These are phyloP conservation scores for Spodoptera exigua DNA, from an alignment of 2,888 invertebrate genomes.

Conservation along the genomic window DNA sequence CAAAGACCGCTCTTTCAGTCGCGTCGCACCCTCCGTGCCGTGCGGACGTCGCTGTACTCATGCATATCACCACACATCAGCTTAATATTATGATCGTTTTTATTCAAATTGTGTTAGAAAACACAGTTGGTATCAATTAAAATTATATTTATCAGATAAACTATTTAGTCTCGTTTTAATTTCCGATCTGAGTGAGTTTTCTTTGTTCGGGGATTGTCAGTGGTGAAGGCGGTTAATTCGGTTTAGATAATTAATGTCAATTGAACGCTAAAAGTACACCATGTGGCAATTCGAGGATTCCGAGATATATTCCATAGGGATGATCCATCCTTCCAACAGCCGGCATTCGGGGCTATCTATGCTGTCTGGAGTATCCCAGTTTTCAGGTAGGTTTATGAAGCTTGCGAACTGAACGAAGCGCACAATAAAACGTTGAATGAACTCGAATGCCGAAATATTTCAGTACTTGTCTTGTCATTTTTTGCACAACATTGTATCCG, in stretches of 20 bases:
- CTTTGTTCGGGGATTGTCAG: slow-evolving; percentile 47
- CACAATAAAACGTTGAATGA: slow-evolving; percentile 7
- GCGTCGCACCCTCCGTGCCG: slow-evolving; percentile 79
- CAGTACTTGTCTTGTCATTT: background rate
- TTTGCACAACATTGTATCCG: slow-evolving; percentile 1
- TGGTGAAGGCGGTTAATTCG: slow-evolving; percentile 42
- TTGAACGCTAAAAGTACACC: slow-evolving; percentile 53
- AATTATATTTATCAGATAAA: slow-evolving; percentile 26
- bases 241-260: slow-evolving; percentile 52
- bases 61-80: slow-evolving; percentile 75
- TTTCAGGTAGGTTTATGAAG: slow-evolving; percentile 76
- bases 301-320: slow-evolving; percentile 96
- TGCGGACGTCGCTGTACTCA: slow-evolving; percentile 68
- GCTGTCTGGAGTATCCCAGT: slow-evolving; percentile 82
- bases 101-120: slow-evolving; percentile 70
- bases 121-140: slow-evolving; percentile 51
- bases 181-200: slow-evolving; percentile 43
- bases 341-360: slow-evolving; percentile 92
- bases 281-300: slow-evolving; percentile 92
- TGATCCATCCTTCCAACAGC: slow-evolving; percentile 92
- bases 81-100: slow-evolving; percentile 73
- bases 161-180: slow-evolving; percentile 21
- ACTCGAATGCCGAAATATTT: slow-evolving; percentile 5
- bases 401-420: slow-evolving; percentile 12
- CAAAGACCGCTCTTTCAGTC: slow-evolving; percentile 74